Conservation (phyloP, 2,888 invertebrate species). For the Pachydiplax longipennis region DNA sequence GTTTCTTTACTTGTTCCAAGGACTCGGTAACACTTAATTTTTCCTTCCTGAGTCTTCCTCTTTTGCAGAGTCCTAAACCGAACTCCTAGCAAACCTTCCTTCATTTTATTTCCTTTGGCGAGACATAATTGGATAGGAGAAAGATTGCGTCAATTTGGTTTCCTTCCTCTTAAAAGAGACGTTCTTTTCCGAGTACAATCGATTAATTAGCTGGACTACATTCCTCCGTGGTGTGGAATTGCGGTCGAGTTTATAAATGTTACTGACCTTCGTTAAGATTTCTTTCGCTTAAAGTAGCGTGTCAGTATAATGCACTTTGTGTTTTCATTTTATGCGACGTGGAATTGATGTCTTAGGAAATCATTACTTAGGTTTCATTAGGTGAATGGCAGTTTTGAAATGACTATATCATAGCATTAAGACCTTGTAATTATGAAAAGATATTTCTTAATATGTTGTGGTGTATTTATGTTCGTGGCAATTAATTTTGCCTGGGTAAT, state of each 20-base stretch:
- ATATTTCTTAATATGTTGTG: no score
- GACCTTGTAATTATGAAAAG: no score
- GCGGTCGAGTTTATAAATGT: background rate
- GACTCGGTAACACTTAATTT: background rate
- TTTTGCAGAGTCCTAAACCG: background rate
- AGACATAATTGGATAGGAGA: background rate
- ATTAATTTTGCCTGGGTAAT: no score
- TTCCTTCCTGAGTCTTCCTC: background rate
- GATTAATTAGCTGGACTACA: background rate
- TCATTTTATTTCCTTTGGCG: background rate
- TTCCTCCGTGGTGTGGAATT: background rate
- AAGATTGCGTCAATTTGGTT: background rate
- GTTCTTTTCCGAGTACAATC: background rate
- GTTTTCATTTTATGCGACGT: no score
- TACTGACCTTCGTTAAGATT: background rate
- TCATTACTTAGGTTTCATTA: no score
- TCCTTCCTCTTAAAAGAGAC: background rate
- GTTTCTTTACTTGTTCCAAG: background rate
- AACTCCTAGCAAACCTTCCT: background rate
- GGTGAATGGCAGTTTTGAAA: no score
- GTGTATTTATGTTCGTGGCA: no score
- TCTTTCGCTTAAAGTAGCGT: background rate
- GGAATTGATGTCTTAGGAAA: no score
- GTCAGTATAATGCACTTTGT: no score
- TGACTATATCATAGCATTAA: no score